Conservation (phyloP, 2,888 invertebrate genomes). For the Eucera pruinosa region DNA sequence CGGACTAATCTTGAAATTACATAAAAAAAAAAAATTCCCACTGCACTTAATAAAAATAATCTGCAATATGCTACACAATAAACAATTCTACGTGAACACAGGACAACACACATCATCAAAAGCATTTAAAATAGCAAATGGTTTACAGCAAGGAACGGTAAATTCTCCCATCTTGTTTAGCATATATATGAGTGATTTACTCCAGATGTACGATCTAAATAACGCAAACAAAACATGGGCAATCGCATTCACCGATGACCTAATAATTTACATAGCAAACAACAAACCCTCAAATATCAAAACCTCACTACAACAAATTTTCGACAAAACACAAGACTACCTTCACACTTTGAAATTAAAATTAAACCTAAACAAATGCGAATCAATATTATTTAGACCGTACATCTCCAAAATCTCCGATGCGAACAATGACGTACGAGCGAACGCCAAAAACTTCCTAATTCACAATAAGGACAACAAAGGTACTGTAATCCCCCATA, state of each 20-base stretch:
- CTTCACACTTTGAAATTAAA: too few species aligned
- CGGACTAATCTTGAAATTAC: slow-evolving; percentile 42
- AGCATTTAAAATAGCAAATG: too few species aligned
- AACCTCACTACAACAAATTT: neutral
- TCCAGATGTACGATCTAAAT: too few species aligned
- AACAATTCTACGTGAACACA: slow-evolving; percentile 28
- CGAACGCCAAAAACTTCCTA: neutral
- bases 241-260: neutral
- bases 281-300: neutral
- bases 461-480: neutral
- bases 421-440: neutral
- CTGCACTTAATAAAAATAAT: slow-evolving; percentile 15
- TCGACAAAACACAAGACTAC: neutral
- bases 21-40: slow-evolving; percentile 45
- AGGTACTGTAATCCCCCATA: neutral
- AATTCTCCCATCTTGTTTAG: neutral
- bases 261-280: neutral
- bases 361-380: neutral
- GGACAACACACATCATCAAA: too few species aligned
- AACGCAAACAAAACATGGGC: too few species aligned
- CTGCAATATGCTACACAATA: slow-evolving; percentile 20
- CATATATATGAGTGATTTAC: neutral
- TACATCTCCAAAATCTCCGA: neutral
- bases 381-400: too few species aligned
- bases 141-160: too few species aligned